Base-by-base conservation (phyloP, 2,888 invertebrate genomes). In the Cryptocephalus moraei region DNA sequence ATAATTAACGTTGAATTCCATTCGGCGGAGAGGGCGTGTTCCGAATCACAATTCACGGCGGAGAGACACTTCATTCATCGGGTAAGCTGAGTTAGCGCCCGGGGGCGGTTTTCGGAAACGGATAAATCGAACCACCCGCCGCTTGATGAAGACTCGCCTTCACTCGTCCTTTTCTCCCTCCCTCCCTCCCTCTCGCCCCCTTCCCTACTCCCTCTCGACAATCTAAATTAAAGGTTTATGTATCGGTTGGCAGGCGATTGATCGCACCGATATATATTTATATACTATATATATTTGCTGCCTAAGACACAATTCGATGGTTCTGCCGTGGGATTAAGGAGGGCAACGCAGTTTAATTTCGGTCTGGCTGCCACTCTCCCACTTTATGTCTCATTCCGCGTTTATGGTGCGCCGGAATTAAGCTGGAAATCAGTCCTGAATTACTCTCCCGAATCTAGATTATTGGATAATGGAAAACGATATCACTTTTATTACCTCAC, bases 11-110 rank as follows among this genome's bases (percentile, higher is more conserved):
- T 22, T 22, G 22, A 22, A 22, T 22, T 22, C 22, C 22, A 22
- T 22, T 22, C 22, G 22, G 22, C 22, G 22, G 22, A 22, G 22
- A 22, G 49, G 56, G 55, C 51, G 55, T 56, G 56, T 51, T 48
- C 50, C 39, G 55, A 55, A 57, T 57, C 52, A 49, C 52, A 56
- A 55, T 55, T 57, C 55, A 56, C 55, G 49, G 49, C 45, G 46
- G 22, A 22, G 53, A 56, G 55, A 56, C 56, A 56, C 53, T 57
- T 54, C 56, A 57, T 57, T 57, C 55, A 57, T 57, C 56, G 53
- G 52, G 11, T 12, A 33, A 32, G 45, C 45, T 47, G 45, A 49
- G 47, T 47, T 49, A 48, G 53, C 48, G 52, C 51, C 51, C 41
- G 48, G 36, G 50, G 51, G 53, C 40, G 39, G 45, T 48, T 48